Evolutionary conservation across 2,113 vertebrate species (phyloP).

Genomic region (Progne subis): DNA sequence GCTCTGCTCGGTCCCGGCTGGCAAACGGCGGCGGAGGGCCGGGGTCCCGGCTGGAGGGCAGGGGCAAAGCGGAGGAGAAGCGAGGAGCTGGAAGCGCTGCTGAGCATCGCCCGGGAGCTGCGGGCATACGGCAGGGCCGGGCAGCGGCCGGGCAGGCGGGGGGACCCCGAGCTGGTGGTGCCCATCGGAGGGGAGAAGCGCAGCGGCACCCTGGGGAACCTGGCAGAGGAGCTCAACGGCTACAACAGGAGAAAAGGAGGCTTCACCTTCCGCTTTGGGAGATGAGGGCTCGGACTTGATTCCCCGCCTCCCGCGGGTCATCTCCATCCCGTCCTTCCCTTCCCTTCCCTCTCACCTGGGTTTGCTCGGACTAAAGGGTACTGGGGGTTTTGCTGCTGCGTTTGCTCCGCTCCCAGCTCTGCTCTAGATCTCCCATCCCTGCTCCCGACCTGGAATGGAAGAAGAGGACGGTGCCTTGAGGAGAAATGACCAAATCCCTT

Average conservation of each 20-base stretch:
- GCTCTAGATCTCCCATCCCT: background rate
- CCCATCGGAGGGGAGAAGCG: background rate
- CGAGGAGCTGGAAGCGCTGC: background rate
- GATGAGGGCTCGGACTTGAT: background rate
- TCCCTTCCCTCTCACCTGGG: background rate
- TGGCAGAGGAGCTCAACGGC: constrained; percentile 66
- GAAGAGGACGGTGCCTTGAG: background rate
- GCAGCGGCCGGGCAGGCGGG: background rate
- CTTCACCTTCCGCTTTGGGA: constrained; percentile 78
- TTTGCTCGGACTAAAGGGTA: background rate
- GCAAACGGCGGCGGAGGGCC: accelerated
- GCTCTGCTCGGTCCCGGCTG: background rate
- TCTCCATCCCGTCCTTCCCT: background rate
- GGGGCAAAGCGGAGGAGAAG: background rate
- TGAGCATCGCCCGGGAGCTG: constrained; percentile 39
- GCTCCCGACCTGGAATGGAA: background rate
- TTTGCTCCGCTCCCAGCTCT: background rate
- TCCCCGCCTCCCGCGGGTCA: accelerated
- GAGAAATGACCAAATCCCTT: background rate
- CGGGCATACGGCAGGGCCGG: background rate
- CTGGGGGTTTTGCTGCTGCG: accelerated
- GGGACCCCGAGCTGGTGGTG: background rate
- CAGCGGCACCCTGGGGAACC: background rate
- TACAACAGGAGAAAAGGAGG: constrained; percentile 72
- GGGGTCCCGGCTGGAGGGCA: background rate